phyloP scores from a whole-genome alignment of 1,140 invertebrate species.

The Brachionus rotundiformis region DNA sequence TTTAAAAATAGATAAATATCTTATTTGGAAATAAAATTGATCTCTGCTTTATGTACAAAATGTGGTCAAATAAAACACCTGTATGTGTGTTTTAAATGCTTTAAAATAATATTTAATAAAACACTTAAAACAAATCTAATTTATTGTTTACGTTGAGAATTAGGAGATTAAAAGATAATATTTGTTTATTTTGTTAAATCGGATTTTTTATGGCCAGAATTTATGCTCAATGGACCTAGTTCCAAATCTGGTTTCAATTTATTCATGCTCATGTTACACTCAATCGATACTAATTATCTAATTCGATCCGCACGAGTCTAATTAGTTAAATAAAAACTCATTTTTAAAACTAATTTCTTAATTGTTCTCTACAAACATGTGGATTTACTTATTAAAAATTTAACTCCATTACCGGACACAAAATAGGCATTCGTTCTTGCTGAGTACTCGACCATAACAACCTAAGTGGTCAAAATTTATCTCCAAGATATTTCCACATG shows the following conservation, averaged over 20 bases:
- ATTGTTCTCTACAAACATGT: neutral
- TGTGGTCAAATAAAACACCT: neutral
- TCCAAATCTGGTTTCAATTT: neutral
- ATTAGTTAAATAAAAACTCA: constrained; percentile 16
- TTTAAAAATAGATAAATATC: neutral
- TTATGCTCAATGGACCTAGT: neutral
- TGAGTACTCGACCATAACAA: neutral
- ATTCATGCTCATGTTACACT: neutral
- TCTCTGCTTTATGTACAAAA: neutral
- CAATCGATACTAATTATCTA: neutral
- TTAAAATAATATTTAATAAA: neutral
- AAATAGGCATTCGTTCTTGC: neutral
- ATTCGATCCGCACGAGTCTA: neutral
- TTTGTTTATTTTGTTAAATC: neutral
- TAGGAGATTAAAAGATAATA: neutral
- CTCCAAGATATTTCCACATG: neutral
- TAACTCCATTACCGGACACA: neutral
- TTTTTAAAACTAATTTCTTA: neutral
- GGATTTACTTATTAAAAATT: neutral
- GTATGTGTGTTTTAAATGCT: neutral
- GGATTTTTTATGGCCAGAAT: neutral
- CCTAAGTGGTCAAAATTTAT: neutral
- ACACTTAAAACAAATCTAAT: neutral
- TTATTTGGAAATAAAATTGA: neutral
- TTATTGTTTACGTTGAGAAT: neutral